Base-by-base conservation (phyloP, 1,140 invertebrate species). In the Vanessa tameamea region DNA sequence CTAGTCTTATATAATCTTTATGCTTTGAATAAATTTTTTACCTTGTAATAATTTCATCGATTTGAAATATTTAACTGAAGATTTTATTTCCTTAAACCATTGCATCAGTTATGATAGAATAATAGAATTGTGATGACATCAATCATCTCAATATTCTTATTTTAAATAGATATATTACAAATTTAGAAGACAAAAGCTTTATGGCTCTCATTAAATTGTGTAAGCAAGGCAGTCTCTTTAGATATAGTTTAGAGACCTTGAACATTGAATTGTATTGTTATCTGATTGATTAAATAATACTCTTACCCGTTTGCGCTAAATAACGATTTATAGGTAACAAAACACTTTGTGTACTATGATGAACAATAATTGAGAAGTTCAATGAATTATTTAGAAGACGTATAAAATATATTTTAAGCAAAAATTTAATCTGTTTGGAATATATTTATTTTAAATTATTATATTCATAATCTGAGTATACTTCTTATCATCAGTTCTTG, bases 121-220 rank as follows among this genome's bases (percentile, higher is more conserved):
- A n/a, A 37, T 61, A 31, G 11, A 23, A 57, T 31, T 26, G n/a
- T 50, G 23, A 67, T 55, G 57, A 59, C 20, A 9, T 31, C 59
- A 37, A 43, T 53, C 55, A 70, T 73, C 72, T 80, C 73, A 66
- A 72, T 67, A 78, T 77, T 47, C 68, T 73, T 76, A 82, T 83
- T 80, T 75, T 78, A 72, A 80, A 78, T 31, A 80, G 75, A 84
- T 82, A 86, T 82, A 83, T 86, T 81, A 82, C 75, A 81, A 77
- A 82, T 68, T 75, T 72, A n/a, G 66, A 79, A 83, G 78, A 86
- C 82, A 83, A 82, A 79, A 57, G 72, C 55, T 59, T 37, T 53
- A 66, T 67, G 64, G 47, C 57, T 57, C 37, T 61, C 53, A 78
- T 82, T 69, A 69, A 48, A 47, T 82, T 82, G 74, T 78, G 77